Base-by-base conservation (phyloP, 2,113 vertebrate species). In the Chlorocebus sabaeus region DNA sequence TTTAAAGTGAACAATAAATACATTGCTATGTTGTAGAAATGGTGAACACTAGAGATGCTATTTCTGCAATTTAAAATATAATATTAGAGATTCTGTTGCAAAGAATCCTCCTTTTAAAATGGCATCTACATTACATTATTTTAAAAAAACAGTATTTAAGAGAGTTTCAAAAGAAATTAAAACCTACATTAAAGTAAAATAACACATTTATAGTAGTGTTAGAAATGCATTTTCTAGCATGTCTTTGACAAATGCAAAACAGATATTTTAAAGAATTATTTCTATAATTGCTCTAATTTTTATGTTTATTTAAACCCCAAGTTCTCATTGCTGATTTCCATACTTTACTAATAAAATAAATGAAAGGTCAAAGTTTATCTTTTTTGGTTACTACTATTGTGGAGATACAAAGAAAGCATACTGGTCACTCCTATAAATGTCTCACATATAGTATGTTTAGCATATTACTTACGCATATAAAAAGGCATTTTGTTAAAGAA, bases 161-260 rank as follows among this genome's bases (percentile, higher is more conserved):
- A 87, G 40, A 80, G 0, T 76, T 96, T 30, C 84, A 45, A 96
- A 95, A 80, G 25, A 92, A 90, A 50, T 59, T 57, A 57, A 80
- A 95, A 70, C 20, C 18, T 73, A 84, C 70, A 35, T 72, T 88
- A 82, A 38, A 93, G 43, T 83, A 52, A 73, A 91, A 59, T 48
- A 86, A 23, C 20, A 80, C 38, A 43, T 45, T 91, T 95, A 30
- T 72, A 1, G 80, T 92, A 70, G 10, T 40, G 8, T 76, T 95
- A 84, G 32, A 93, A 67, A 73, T 50, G 22, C 80, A 88, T 72
- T 79, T 94, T 96, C n/a, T 81, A 40, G 27, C 35, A 52, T 43
- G n/a, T 20, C 48, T 93, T 89, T 92, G 55, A 92, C n/a, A 96
- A 84, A 73, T 81, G 22, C 45, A 95, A 90, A 83, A 27, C 43